phyloP scores from a whole-genome alignment of 2,888 invertebrate genomes.

The Pasiphila rectangulata region DNA sequence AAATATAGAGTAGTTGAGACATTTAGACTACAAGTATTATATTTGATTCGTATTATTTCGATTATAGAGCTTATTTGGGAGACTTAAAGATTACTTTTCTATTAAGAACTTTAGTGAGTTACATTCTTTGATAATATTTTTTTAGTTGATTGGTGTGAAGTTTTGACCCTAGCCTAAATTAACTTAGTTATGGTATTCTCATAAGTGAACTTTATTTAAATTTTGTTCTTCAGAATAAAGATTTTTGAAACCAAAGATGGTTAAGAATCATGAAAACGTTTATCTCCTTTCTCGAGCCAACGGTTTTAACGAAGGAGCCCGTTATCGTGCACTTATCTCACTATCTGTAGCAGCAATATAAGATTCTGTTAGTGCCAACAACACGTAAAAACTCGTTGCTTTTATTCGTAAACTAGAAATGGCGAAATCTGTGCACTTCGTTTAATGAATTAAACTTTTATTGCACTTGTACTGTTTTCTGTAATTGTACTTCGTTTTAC shows the following conservation, averaged over 20 bases:
- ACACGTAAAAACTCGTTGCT: neutral
- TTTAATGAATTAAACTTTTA: constrained; percentile 4
- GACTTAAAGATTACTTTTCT: too few species aligned
- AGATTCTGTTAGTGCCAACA: neutral
- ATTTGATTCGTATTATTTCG: too few species aligned
- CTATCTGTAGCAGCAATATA: constrained; percentile 1
- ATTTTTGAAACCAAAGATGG: neutral
- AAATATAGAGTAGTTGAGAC: too few species aligned
- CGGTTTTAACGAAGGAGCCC: neutral
- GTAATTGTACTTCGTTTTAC: neutral
- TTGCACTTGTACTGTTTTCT: neutral
- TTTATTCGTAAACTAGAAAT: constrained; percentile 7
- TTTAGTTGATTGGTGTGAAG: too few species aligned
- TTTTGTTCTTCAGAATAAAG: too few species aligned
- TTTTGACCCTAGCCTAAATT: too few species aligned
- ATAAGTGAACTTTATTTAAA: too few species aligned
- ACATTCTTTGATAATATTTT: too few species aligned
- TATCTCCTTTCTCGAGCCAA: neutral
- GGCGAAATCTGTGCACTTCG: constrained; percentile 6
- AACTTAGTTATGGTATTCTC: too few species aligned
- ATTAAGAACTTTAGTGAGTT: too few species aligned
- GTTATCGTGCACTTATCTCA: neutral
- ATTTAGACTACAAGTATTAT: too few species aligned
- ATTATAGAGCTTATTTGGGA: too few species aligned
- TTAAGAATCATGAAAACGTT: neutral